These are phyloP conservation scores for Chanos chanos DNA, from an alignment of 2,797 vertebrate genomes.

Conservation along the genomic window DNA sequence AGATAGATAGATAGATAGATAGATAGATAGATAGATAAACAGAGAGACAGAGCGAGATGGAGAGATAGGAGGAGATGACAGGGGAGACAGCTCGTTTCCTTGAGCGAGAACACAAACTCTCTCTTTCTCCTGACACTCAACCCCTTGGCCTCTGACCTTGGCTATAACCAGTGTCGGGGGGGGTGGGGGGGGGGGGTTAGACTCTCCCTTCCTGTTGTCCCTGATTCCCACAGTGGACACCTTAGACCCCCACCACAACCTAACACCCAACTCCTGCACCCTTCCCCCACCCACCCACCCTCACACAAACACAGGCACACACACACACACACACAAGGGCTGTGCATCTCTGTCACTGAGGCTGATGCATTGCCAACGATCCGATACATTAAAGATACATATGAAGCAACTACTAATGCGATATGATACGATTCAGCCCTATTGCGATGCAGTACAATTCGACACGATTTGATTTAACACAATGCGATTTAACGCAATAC, in stretches of 20 bases:
- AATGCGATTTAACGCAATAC: too few species aligned
- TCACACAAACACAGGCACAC: background rate
- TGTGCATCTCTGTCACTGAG: too few species aligned
- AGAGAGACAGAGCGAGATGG: background rate
- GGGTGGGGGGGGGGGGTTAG: too few species aligned
- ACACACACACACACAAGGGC: conserved; percentile 15
- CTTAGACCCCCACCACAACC: background rate
- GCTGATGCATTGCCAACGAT: too few species aligned
- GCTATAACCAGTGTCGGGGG: conserved; percentile 19
- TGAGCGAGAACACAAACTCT: background rate
- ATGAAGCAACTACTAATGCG: too few species aligned
- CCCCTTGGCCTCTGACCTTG: conserved; percentile 30
- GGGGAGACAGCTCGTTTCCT: conserved; percentile 1
- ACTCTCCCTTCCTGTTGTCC: conserved; percentile 27
- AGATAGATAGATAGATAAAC: background rate
- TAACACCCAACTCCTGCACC: background rate
- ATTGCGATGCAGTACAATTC: too few species aligned
- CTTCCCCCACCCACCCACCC: background rate
- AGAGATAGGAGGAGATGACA: background rate
- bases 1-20: background rate
- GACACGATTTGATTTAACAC: too few species aligned
- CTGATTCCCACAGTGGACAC: conserved; percentile 16
- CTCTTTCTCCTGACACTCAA: background rate
- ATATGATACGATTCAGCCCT: too few species aligned
- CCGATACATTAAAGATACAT: too few species aligned